Base-by-base conservation (phyloP, 2,888 invertebrate species). In the Crematogaster levior region DNA sequence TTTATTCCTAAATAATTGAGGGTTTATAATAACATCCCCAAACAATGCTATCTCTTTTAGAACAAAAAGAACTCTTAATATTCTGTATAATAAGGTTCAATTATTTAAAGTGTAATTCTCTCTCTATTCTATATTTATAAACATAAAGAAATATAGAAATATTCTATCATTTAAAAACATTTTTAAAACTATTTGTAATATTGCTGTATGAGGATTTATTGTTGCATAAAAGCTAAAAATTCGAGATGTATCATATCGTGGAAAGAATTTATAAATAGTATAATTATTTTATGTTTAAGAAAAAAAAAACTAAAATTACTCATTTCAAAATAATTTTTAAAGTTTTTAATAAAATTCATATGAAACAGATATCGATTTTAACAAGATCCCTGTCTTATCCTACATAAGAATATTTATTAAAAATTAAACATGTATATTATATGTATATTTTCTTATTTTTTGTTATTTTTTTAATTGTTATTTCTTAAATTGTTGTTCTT, bases 31-130 rank as follows among this genome's bases (percentile, higher is more conserved):
- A 43, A n/a, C 21, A 51, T 9, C 3, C 15, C 12, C 3, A 43
- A 51, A 48, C 12, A 56, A 43, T 56, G 30, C 21, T 34, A 24
- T 68, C 21, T 79, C 34, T 53, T 66, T 9, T 21, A 56, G 60
- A 83, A 82, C 73, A 80, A 82, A 82, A 82, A 65, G 80, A 66
- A 83, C 68, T 82, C 79, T 84, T 82, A 51, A 82, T 60, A 60
- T 84, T 87, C 81, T 84, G 79, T 81, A 75, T 70, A 85, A 88
- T 90, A 89, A 88, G 82, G 82, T 83, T 84, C 73, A n/a, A 84
- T 63, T 40, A 27, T 65, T 43, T 9, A 65, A 65, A 10, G 4
- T n/a, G n/a, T 79, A 88, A 88, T 88, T 87, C 86, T 89, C 82
- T 77, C 85, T 85, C 84, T 87, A 88, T 86, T 86, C 72, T 79